Conservation (phyloP, 1,140 invertebrate species). For the Bombus confusus region DNA sequence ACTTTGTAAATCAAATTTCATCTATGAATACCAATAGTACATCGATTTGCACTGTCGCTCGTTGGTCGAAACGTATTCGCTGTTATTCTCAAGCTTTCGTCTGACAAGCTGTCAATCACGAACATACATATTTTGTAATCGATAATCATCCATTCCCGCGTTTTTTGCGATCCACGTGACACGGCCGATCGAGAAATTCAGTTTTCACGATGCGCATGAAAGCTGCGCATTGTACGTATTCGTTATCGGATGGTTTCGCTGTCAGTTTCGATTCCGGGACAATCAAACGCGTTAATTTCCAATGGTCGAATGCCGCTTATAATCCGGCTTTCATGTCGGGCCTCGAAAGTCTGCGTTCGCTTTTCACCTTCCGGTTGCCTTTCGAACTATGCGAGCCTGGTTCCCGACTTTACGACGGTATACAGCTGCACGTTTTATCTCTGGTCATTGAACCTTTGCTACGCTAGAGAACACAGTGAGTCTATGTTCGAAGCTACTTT, state of each 20-base stretch:
- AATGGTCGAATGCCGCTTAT: constrained; percentile 12
- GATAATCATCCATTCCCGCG: constrained; percentile 9
- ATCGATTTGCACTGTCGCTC: background rate
- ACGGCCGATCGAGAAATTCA: constrained; percentile 14
- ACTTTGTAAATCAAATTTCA: background rate
- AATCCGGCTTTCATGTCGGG: background rate
- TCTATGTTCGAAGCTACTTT: constrained; percentile 17
- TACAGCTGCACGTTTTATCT: constrained; percentile 33
- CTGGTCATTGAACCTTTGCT: constrained; percentile 43
- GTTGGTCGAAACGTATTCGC: background rate
- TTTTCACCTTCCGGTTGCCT: constrained; percentile 30
- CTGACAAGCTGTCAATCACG: too few species aligned
- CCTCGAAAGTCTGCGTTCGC: background rate
- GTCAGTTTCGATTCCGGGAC: constrained; percentile 13
- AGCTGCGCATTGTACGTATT: background rate
- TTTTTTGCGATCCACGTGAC: background rate
- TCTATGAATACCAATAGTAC: background rate
- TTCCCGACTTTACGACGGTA: constrained; percentile 44
- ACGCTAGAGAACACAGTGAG: constrained; percentile 20
- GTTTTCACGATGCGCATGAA: background rate
- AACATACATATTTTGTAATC: background rate
- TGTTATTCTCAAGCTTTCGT: background rate
- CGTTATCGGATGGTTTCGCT: background rate
- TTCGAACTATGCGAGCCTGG: constrained; percentile 1
- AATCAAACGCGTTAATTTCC: constrained; percentile 38